These are phyloP conservation scores for Calephelis nemesis DNA, from an alignment of 1,140 invertebrate genomes.

Conservation along the genomic window DNA sequence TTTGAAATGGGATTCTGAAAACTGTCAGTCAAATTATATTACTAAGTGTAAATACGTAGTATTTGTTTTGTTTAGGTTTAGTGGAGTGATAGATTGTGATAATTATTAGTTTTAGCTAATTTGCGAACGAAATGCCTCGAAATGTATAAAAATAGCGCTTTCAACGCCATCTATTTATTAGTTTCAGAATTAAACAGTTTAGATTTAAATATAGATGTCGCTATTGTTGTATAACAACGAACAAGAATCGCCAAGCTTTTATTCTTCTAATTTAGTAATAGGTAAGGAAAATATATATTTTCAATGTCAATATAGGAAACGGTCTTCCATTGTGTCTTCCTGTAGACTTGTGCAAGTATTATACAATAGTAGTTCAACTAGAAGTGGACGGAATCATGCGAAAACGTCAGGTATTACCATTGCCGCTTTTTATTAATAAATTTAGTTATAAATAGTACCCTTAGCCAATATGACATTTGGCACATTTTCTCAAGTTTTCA, in stretches of 20 bases:
- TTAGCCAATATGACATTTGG: too few species aligned
- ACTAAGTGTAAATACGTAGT: slow-evolving; percentile 69
- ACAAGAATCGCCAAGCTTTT: slow-evolving; percentile 36
- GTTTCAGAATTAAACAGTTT: slow-evolving; percentile 19
- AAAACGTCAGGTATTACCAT: too few species aligned
- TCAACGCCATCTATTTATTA: slow-evolving; percentile 15
- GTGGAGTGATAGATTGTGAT: slow-evolving; percentile 25
- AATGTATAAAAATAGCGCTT: slow-evolving; percentile 10
- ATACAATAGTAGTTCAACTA: not conserved
- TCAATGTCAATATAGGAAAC: slow-evolving; percentile 59
- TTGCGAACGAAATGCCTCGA: slow-evolving; percentile 15
- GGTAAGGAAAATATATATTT: slow-evolving; percentile 43
- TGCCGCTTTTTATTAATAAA: too few species aligned
- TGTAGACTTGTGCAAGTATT: slow-evolving; percentile 5
- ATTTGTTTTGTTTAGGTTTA: slow-evolving; percentile 17
- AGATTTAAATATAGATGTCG: slow-evolving; percentile 28
- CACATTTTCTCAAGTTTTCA: too few species aligned
- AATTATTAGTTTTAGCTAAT: slow-evolving; percentile 27
- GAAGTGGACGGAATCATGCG: not conserved
- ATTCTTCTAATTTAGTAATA: slow-evolving; percentile 26
- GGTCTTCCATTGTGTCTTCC: slow-evolving; percentile 55
- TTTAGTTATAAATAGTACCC: too few species aligned
- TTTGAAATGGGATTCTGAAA: slow-evolving; percentile 34
- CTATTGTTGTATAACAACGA: slow-evolving; percentile 30
- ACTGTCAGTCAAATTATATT: slow-evolving; percentile 70